Evolutionary conservation across 2,113 vertebrate species (phyloP), one percentile per base, ranked within the genome.

Genomic region (Nothobranchius kuhntae): DNA sequence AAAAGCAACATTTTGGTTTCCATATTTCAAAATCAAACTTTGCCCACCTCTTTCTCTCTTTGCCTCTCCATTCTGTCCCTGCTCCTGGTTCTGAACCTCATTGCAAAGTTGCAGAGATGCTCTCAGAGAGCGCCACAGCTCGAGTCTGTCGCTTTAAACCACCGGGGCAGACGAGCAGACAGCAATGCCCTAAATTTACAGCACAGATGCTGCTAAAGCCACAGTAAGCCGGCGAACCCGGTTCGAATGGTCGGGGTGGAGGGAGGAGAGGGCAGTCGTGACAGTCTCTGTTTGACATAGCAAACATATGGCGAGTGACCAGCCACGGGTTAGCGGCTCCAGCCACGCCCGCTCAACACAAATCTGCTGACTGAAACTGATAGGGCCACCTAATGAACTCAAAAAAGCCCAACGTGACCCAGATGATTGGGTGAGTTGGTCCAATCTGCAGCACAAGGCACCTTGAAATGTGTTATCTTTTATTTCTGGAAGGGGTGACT

Each of bases 141-240:
- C 50, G 47, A 58, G 26, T 61, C 57, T 4, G 12, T 17, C 54
- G 51, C 53, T 84, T 80, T 86, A 83, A 84, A 87, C n/a, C 65
- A 71, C 30, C 14, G 2, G n/a, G 55, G 46, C 82, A 55, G 73
- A 83, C 74, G 42, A 59, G 66, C 73, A 65, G 75, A 85, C 78
- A 65, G 68, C 86, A 48, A 77, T 84, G 87, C 67, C 90, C 84
- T 88, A 85, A 68, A 87, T 87, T 76, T 81, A 70, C 73, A 7
- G 81, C 77, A 79, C 87, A 90, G 87, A 88, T 82, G 89, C 84
- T 80, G 87, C 84, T 83, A 87, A 87, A 89, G 89, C 87, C 84
- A 83, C 3, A 8, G 62, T 91, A 89, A 89, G 85, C 88, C 73
- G 72, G 75, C 21, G 68, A 75, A 86, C 85, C 61, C 78, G 56